phyloP scores from a whole-genome alignment of 2,113 vertebrate species.

The Petromus typicus region DNA sequence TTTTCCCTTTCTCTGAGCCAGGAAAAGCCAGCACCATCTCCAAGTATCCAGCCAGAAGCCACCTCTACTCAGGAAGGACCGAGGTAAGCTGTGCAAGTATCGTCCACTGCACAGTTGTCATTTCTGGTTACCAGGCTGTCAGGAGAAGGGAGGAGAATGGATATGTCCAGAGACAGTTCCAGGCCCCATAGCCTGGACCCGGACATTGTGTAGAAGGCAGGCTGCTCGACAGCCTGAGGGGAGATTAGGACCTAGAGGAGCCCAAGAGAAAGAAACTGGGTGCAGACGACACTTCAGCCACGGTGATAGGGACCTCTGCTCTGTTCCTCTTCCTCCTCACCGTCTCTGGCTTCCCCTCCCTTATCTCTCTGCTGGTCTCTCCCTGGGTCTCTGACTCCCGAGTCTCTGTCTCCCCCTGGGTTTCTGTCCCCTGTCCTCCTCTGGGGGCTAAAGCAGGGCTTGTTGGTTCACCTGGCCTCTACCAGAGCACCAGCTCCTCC shows the following conservation, averaged over 20 bases:
- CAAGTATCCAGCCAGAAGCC: too few relatives aligned
- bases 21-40: background rate
- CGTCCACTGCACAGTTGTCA: background rate
- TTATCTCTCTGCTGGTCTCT: background rate
- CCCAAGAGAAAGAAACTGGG: background rate
- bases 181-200: background rate
- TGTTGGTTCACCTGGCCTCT: background rate
- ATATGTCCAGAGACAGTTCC: background rate
- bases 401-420: background rate
- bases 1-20: background rate
- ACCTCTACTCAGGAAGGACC: background rate
- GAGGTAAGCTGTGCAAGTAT: background rate
- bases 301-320: too few relatives aligned
- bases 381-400: background rate
- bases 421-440: too few relatives aligned
- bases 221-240: background rate
- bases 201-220: background rate
- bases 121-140: background rate
- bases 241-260: background rate
- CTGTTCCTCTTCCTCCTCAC: background rate
- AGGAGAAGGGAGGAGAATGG: too few relatives aligned
- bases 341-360: background rate
- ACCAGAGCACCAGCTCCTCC: background rate
- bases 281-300: rapidly evolving
- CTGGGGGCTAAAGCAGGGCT: background rate